These are phyloP conservation scores for Aeoliscus strigatus DNA, from an alignment of 2,797 vertebrate species.

Conservation along the genomic window DNA sequence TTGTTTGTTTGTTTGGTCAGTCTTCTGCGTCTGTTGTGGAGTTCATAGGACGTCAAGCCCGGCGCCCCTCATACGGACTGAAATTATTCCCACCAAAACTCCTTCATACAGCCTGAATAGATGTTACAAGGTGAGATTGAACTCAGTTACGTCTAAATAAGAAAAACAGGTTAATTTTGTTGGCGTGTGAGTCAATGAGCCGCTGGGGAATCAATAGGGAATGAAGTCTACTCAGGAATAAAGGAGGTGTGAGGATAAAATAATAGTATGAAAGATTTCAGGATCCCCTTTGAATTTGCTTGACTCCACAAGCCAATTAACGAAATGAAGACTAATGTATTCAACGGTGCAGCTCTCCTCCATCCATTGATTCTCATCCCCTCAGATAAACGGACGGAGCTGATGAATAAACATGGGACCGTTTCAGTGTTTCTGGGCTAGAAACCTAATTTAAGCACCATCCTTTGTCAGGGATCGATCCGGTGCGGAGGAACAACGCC, in stretches of 20 bases:
- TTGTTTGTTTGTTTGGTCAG: too few relatives aligned
- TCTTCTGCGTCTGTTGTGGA: too few relatives aligned
- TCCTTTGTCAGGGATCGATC: conserved; percentile 65
- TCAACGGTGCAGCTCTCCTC: conserved; percentile 36
- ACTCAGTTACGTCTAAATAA: neutral
- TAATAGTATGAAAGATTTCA: conserved; percentile 39
- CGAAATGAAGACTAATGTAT: conserved; percentile 41
- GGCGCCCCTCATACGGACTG: too few relatives aligned
- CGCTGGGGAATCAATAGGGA: conserved; percentile 14
- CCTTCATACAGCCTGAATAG: too few relatives aligned
- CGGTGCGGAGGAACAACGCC: conserved; percentile 65
- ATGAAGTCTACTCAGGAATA: conserved; percentile 33
- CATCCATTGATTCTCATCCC: conserved; percentile 49
- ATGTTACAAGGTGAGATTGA: neutral
- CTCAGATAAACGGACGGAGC: conserved; percentile 35
- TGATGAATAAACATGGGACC: conserved; percentile 56
- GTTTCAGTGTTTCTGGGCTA: conserved; percentile 45
- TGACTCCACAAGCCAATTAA: conserved; percentile 45
- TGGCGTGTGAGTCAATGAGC: neutral
- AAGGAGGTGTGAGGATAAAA: conserved; percentile 37
- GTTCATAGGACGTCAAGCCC: too few relatives aligned
- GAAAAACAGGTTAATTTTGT: conserved; percentile 2
- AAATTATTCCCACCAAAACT: too few relatives aligned
- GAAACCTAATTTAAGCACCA: conserved; percentile 59
- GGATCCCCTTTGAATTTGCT: conserved; percentile 37